These are phyloP conservation scores for Clivina fossor DNA, from an alignment of 2,888 invertebrate species.

Conservation along the genomic window DNA sequence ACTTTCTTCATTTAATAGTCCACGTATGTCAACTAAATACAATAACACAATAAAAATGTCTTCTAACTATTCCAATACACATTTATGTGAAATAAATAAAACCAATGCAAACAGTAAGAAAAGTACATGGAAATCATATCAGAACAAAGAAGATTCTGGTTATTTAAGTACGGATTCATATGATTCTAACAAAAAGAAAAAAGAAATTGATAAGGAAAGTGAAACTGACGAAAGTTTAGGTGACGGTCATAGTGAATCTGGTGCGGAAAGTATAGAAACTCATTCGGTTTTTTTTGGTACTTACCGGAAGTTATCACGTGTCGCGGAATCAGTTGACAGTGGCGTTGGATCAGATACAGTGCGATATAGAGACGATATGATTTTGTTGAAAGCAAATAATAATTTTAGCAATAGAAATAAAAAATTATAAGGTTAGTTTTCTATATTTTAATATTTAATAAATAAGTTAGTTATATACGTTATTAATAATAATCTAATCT, in stretches of 20 bases:
- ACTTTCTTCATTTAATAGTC: slow-evolving; percentile 29
- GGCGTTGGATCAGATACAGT: slow-evolving; percentile 47
- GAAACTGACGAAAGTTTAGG: slow-evolving; percentile 79
- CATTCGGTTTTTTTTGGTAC: slow-evolving; percentile 84
- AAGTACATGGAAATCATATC: slow-evolving; percentile 43
- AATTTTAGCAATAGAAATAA: slow-evolving; percentile 55
- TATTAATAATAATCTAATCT: too few relatives aligned
- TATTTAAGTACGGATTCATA: slow-evolving; percentile 83
- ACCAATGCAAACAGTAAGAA: slow-evolving; percentile 45
- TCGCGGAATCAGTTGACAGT: slow-evolving; percentile 50
- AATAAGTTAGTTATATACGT: too few relatives aligned
- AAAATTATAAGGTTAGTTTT: too few relatives aligned
- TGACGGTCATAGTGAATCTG: slow-evolving; percentile 83
- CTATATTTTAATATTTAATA: too few relatives aligned
- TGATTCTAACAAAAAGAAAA: slow-evolving; percentile 57
- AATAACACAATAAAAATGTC: slow-evolving; percentile 20
- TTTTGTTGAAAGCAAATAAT: slow-evolving; percentile 44
- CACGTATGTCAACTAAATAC: slow-evolving; percentile 32
- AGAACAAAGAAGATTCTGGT: slow-evolving; percentile 70
- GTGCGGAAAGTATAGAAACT: slow-evolving; percentile 83
- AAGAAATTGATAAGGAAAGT: slow-evolving; percentile 60
- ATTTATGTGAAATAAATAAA: slow-evolving; percentile 40
- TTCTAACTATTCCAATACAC: slow-evolving; percentile 7
- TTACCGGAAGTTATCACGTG: slow-evolving; percentile 56
- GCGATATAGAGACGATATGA: slow-evolving; percentile 40